phyloP scores from a whole-genome alignment of 2,113 vertebrate species.

The Hirundichthys speculiger region DNA sequence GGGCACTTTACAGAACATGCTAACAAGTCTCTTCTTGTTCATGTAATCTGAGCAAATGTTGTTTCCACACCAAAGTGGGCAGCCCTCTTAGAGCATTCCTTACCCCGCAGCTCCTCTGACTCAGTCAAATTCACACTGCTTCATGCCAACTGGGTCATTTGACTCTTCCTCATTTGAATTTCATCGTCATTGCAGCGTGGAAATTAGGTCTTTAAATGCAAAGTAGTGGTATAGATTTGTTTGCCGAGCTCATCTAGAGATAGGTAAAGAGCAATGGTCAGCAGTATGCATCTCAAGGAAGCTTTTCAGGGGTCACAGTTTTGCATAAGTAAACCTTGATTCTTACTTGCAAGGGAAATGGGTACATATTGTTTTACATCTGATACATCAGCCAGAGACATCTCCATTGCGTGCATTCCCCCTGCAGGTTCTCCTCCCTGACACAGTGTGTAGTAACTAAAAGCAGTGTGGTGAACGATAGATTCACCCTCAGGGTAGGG shows the following conservation, averaged over 20 bases:
- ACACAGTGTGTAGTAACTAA: constrained; percentile 35
- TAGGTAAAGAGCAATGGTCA: constrained; percentile 55
- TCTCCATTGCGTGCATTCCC: constrained; percentile 34
- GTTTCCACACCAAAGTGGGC: constrained; percentile 4
- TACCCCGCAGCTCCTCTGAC: constrained; percentile 21
- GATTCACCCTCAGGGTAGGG: constrained; percentile 44
- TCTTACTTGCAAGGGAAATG: constrained; percentile 37
- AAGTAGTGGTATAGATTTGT: constrained; percentile 67
- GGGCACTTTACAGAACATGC: too few relatives aligned
- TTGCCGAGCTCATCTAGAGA: constrained; percentile 48
- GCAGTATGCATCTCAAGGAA: constrained; percentile 41
- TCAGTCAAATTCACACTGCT: constrained; percentile 35
- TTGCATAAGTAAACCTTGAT: constrained; percentile 63
- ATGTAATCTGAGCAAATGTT: constrained; percentile 24
- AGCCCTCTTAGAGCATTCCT: constrained; percentile 5
- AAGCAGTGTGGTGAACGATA: constrained; percentile 43
- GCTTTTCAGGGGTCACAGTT: constrained; percentile 54
- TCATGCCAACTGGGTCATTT: constrained; percentile 46
- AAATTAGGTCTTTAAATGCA: constrained; percentile 67
- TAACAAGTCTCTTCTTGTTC: constrained; percentile 13
- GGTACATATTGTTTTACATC: constrained; percentile 51
- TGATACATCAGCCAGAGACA: constrained; percentile 27
- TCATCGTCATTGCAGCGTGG: constrained; percentile 53
- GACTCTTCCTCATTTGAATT: constrained; percentile 66
- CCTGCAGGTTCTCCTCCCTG: constrained; percentile 9